A percentile compares a stretch with the other conserved stretches of the same genome.
phyloP scores from a whole-genome alignment of 2,888 invertebrate genomes.

The Cheilosia variabilis region DNA sequence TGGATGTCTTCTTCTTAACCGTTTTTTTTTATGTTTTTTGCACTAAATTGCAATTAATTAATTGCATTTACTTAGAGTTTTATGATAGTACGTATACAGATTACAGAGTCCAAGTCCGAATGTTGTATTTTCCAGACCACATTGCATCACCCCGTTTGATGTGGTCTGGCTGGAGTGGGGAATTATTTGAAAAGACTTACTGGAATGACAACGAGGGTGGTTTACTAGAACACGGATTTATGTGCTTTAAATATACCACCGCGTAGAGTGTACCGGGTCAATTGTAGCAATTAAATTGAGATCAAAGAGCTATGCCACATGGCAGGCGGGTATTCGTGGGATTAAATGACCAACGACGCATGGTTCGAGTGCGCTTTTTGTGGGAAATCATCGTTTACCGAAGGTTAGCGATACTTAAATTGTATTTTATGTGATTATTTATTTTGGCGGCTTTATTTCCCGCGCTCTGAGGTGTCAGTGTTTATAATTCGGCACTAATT shows the following conservation, averaged over 20 bases:
- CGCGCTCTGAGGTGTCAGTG: neutral
- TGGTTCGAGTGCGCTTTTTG: conserved; percentile 15
- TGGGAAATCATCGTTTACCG: conserved; percentile 31
- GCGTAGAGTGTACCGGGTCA: conserved; percentile 45
- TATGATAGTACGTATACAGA: conserved; percentile 26
- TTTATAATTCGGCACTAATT: conserved; percentile 3
- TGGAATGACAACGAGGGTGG: neutral
- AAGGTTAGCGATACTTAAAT: conserved; percentile 45
- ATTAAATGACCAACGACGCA: neutral
- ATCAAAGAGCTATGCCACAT: conserved; percentile 54
- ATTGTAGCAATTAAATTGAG: conserved; percentile 65
- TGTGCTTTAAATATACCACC: conserved; percentile 17
- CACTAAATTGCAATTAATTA: conserved; percentile 58
- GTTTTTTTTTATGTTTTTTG: conserved; percentile 2
- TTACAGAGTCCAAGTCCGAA: conserved; percentile 28
- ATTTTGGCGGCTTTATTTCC: neutral
- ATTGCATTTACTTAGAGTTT: conserved; percentile 48
- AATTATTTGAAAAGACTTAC: conserved; percentile 43
- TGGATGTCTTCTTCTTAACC: conserved; percentile 12
- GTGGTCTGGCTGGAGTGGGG: neutral
- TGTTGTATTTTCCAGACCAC: conserved; percentile 23
- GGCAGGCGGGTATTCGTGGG: neutral
- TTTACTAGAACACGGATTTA: conserved; percentile 14
- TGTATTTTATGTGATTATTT: conserved; percentile 25
- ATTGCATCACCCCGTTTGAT: conserved; percentile 60